Evolutionary conservation across 2,113 vertebrate genomes (phyloP).

Genomic region (Nettapus auritus): DNA sequence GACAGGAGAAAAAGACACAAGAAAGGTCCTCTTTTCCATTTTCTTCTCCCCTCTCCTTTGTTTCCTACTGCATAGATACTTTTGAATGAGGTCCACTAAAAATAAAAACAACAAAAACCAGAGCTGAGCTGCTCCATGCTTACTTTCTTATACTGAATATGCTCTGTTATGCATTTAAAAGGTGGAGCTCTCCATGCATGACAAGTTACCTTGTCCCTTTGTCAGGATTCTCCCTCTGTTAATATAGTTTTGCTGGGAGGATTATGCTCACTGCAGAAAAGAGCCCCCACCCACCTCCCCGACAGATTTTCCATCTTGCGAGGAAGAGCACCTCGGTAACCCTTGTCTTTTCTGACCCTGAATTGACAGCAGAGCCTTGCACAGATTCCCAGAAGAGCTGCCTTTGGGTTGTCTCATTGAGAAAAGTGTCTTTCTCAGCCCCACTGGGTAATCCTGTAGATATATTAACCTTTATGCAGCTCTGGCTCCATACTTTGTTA

Average conservation of each 20-base stretch:
- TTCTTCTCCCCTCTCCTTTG: not conserved
- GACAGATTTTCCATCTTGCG: not conserved
- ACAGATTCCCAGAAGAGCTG: not conserved
- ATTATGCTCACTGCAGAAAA: not conserved
- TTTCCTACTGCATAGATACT: not conserved
- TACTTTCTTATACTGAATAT: not conserved
- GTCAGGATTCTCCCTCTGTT: not conserved
- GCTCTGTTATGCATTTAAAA: not conserved
- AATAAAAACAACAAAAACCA: not conserved
- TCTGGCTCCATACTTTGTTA: not conserved
- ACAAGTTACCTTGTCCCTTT: not conserved
- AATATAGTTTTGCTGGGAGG: not conserved
- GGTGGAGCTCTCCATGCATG: not conserved
- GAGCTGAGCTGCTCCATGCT: not conserved
- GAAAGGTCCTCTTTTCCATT: not conserved
- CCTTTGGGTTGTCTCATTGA: not conserved
- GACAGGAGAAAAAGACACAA: not conserved
- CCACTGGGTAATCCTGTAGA: not conserved
- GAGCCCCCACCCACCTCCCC: not conserved
- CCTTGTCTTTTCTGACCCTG: not conserved
- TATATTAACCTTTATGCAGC: conserved; percentile 4
- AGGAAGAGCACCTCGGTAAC: not conserved
- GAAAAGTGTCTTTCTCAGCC: not conserved
- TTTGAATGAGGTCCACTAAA: not conserved
- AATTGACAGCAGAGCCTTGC: not conserved